These are phyloP conservation scores for Lipotes vexillifer DNA, from an alignment of 2,113 vertebrate genomes.

Conservation along the genomic window DNA sequence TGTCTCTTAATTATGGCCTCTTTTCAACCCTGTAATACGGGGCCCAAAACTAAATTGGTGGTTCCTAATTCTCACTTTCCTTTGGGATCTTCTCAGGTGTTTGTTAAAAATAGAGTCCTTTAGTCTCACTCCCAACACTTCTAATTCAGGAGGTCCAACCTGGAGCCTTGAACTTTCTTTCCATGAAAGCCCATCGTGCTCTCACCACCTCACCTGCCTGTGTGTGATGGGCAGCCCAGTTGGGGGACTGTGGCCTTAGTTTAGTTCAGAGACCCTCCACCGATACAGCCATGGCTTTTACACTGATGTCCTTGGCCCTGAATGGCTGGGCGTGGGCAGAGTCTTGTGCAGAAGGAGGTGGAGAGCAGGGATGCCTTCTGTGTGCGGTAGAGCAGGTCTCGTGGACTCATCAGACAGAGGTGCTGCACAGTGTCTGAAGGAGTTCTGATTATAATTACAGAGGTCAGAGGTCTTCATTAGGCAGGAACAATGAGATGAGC, in stretches of 20 bases:
- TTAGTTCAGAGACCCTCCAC: not conserved
- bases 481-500: not conserved
- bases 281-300: not conserved
- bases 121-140: not conserved
- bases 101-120: not conserved
- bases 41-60: not conserved
- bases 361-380: not conserved
- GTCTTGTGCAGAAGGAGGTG: not conserved
- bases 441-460: not conserved
- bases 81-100: not conserved
- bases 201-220: not conserved
- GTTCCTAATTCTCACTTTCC: not conserved
- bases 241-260: not conserved
- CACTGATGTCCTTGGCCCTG: not conserved
- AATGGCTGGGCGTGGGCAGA: fast-evolving
- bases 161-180: not conserved
- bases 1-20: not conserved
- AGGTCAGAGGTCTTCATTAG: not conserved
- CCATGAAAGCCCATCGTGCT: no score
- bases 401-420: not conserved
- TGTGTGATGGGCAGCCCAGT: not conserved
- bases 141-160: not conserved
- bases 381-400: not conserved
- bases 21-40: not conserved
- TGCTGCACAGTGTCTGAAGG: not conserved